These are phyloP conservation scores for Atherinosoma microstoma DNA, from an alignment of 2,797 vertebrate genomes.

Conservation along the genomic window DNA sequence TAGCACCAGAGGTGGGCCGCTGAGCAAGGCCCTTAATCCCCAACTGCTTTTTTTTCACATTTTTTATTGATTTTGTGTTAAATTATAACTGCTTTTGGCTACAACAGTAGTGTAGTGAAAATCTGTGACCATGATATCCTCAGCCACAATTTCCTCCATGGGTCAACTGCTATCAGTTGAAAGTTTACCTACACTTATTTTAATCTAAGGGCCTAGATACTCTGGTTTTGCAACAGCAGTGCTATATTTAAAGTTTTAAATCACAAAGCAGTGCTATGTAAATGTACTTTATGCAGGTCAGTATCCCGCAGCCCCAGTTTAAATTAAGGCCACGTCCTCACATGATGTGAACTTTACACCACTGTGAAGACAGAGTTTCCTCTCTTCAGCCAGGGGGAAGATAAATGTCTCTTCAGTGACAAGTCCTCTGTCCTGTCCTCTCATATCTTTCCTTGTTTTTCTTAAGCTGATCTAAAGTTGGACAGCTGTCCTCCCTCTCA, in stretches of 20 bases:
- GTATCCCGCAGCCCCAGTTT: slow-evolving; percentile 13
- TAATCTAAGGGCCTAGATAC: neutral
- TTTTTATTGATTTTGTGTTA: neutral
- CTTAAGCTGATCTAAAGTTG: slow-evolving; percentile 23
- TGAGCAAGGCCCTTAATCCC: no score
- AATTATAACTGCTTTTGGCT: neutral
- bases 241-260: neutral
- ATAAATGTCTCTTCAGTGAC: slow-evolving; percentile 22
- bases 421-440: slow-evolving; percentile 33
- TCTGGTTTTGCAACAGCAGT: neutral
- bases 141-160: neutral
- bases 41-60: no score
- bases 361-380: slow-evolving; percentile 14
- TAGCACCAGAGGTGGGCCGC: no score
- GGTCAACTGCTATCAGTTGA: neutral
- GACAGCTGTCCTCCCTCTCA: slow-evolving; percentile 29
- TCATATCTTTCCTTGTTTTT: slow-evolving; percentile 23
- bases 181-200: neutral
- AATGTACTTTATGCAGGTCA: slow-evolving; percentile 29
- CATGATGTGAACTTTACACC: slow-evolving; percentile 26
- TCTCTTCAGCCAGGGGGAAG: slow-evolving; percentile 28
- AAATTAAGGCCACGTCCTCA: slow-evolving; percentile 31
- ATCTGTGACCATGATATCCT: neutral
- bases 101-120: neutral
- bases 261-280: slow-evolving; percentile 3